Conservation (phyloP, 2,113 vertebrate species). For the Lagopus muta region DNA sequence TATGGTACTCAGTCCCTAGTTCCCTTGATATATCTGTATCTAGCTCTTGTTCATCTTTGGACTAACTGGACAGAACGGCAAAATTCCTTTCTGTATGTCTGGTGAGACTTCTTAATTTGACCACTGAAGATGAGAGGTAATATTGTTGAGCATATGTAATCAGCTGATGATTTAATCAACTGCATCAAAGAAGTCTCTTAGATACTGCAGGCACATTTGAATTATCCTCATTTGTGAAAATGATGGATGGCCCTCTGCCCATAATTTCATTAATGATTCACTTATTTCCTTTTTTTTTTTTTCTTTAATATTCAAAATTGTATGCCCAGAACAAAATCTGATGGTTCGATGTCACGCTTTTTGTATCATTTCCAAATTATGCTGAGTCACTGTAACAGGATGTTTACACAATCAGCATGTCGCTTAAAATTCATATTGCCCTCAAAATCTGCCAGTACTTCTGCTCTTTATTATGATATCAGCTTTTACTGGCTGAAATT, state of each 20-base stretch:
- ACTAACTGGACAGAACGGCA: neutral
- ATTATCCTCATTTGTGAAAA: neutral
- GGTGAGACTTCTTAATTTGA: neutral
- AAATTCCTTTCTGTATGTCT: neutral
- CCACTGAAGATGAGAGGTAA: neutral
- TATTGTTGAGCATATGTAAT: neutral
- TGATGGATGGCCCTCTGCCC: neutral
- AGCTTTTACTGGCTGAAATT: neutral
- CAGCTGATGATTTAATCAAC: neutral
- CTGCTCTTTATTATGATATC: neutral
- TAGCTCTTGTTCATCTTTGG: neutral
- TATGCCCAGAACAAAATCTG: neutral
- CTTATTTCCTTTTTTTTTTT: neutral
- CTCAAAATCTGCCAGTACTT: neutral
- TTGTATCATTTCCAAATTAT: constrained; percentile 18
- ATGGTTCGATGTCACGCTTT: neutral
- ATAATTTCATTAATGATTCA: neutral
- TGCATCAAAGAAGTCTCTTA: neutral
- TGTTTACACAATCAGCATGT: neutral
- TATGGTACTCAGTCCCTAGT: neutral
- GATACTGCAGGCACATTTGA: neutral
- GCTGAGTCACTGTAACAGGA: neutral
- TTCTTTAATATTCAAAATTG: neutral
- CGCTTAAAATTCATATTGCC: neutral
- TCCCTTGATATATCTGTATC: neutral